Conservation (phyloP, 1,140 invertebrate genomes). For the Pogonomyrmex barbatus region DNA sequence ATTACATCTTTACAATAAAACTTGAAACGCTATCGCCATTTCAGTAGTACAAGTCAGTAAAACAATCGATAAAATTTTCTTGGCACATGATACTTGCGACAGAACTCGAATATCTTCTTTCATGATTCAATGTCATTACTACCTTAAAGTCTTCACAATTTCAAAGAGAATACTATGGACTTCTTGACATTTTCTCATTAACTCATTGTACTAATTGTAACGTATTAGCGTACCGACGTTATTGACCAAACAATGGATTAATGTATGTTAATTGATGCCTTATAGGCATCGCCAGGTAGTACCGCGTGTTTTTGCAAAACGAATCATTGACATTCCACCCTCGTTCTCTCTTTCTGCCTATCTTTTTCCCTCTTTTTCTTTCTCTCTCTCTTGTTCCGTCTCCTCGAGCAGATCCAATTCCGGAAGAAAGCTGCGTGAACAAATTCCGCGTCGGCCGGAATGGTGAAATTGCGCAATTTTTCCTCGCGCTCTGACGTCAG, state of each 20-base stretch:
- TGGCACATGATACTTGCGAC: background rate
- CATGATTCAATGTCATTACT: background rate
- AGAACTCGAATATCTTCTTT: background rate
- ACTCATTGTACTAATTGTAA: background rate
- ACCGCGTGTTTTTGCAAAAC: slow-evolving; percentile 33
- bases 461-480: slow-evolving; percentile 86
- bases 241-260: slow-evolving; percentile 6
- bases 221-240: background rate
- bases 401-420: slow-evolving; percentile 66
- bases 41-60: background rate
- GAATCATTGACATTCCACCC: slow-evolving; percentile 56
- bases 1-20: background rate
- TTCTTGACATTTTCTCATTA: background rate
- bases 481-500: slow-evolving; percentile 83
- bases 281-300: background rate
- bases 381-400: background rate
- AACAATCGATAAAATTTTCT: background rate
- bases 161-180: background rate
- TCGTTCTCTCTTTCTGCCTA: background rate
- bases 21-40: background rate
- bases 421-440: slow-evolving; percentile 79
- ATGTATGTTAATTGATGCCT: slow-evolving; percentile 28
- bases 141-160: background rate
- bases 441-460: slow-evolving; percentile 69
- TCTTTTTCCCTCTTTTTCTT: background rate